Base-by-base conservation (phyloP, 2,888 invertebrate species). In the Limnephilus auricula region DNA sequence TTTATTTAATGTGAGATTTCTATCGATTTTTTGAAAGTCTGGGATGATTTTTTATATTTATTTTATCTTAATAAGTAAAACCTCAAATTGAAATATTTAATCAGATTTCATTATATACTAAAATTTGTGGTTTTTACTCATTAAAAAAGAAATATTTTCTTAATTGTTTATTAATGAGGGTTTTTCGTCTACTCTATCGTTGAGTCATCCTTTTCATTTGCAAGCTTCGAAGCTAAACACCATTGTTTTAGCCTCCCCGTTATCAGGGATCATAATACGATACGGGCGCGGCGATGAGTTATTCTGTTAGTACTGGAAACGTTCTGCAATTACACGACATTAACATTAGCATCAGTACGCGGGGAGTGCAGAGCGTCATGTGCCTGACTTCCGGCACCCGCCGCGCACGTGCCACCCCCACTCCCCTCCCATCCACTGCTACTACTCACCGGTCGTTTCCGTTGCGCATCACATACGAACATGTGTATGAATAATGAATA, bases 251-350 rank as follows among this genome's bases (percentile, higher is more conserved):
- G 78, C 89, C 78, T 80, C 91, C 37, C 50, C 82, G 37, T 89
- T 88, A 91, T 91, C 90, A 82, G 87, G 32, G 84, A 88, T 86
- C 82, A 90, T 82, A 87, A 89, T 86, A 85, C 85, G 79, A 91
- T 91, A 92, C 93, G 93, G 93, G 93, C 84, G 90, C 82, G 89
- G 92, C 87, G 92, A 91, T 91, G 91, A 91, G 93, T 90, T 91
- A 91, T 90, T 91, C 91, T 78, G 90, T 83, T 65, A 86, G 88
- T 90, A 31, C 79, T 80, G 50, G 32, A 92, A 90, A 92, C 80
- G 91, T 90, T 83, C 87, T 40, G 84, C 93, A 92, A 93, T 93
- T 93, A 93, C 92, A 90, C 40, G 84, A 89, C 92, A 92, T 92
- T 90, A 92, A 90, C 92, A 92, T 92, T 92, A 91, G 90, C 82